A percentile compares a stretch with the other conserved stretches of the same genome.
phyloP scores from a whole-genome alignment of 2,113 vertebrate species.

The Rattus rattus region DNA sequence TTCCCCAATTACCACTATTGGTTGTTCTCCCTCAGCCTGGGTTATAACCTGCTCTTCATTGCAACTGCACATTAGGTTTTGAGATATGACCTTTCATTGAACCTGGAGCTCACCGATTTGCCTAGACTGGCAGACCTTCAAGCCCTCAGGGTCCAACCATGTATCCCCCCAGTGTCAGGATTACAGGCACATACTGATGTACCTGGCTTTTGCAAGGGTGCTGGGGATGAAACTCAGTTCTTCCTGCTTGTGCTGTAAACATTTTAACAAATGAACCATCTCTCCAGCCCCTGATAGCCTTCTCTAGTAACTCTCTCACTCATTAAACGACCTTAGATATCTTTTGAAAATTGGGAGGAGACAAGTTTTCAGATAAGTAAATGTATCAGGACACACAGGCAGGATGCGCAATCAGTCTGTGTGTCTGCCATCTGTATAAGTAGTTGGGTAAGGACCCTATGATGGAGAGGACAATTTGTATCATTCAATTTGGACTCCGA shows the following conservation, averaged over 20 bases:
- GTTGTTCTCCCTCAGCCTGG: not conserved
- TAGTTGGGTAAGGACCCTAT: not conserved
- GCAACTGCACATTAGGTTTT: not conserved
- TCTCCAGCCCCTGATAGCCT: not conserved
- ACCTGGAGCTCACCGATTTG: not conserved
- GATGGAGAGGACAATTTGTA: not conserved
- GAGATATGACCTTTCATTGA: not conserved
- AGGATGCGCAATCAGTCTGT: too few species aligned
- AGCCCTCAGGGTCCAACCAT: too few species aligned
- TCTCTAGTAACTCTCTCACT: constrained; percentile 6
- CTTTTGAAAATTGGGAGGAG: constrained; percentile 11
- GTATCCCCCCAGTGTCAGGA: not conserved
- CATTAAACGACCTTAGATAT: not conserved
- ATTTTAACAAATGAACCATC: not conserved
- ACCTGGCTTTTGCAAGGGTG: not conserved
- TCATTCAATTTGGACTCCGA: not conserved
- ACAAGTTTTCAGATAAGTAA: constrained; percentile 40
- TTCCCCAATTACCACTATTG: not conserved
- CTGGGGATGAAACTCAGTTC: not conserved
- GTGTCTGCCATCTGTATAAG: not conserved
- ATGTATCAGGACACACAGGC: not conserved
- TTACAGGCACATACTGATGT: not conserved
- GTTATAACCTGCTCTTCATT: not conserved
- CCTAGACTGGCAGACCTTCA: not conserved
- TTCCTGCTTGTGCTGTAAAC: too few species aligned